A percentile compares a stretch with the other conserved stretches of the same genome.
Conservation (phyloP, 2,888 invertebrate species). For the Plagodis dolabraria region DNA sequence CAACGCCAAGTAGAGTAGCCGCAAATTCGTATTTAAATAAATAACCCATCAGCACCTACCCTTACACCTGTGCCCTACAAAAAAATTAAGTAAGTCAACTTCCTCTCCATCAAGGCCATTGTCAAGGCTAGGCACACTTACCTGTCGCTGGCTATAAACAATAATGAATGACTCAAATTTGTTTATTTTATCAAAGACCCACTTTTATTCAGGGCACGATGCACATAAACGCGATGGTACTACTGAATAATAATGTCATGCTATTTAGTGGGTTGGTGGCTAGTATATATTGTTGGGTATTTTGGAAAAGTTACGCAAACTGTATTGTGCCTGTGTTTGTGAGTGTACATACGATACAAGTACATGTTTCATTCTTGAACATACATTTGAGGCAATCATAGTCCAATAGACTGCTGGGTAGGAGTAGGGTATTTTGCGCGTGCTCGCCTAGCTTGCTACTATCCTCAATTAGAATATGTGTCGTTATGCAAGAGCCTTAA, state of each 20-base stretch:
- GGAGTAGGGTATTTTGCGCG: too few species aligned
- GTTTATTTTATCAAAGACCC: conserved; percentile 20
- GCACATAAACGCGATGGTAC: conserved; percentile 25
- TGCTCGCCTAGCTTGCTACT: too few species aligned
- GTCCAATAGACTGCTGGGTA: too few species aligned
- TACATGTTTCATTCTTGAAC: too few species aligned
- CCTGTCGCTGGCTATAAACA: conserved; percentile 33
- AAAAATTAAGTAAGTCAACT: not conserved
- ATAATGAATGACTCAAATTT: conserved; percentile 30
- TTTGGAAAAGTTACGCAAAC: not conserved
- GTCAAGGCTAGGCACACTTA: conserved; percentile 47
- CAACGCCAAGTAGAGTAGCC: too few species aligned
- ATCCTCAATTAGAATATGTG: too few species aligned
- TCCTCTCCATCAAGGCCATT: conserved; percentile 45
- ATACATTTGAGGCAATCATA: too few species aligned
- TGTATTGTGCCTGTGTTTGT: too few species aligned
- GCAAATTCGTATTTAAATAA: too few species aligned
- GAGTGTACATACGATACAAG: too few species aligned
- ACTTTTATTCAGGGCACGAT: conserved; percentile 40
- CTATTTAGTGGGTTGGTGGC: conserved; percentile 20
- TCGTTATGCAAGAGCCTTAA: too few species aligned
- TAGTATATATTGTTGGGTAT: conserved; percentile 2
- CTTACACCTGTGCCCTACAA: not conserved
- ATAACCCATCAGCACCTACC: not conserved
- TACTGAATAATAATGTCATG: conserved; percentile 28